Conservation (phyloP, 92 coral and sea anemone genomes). For the Palythoa grandis region DNA sequence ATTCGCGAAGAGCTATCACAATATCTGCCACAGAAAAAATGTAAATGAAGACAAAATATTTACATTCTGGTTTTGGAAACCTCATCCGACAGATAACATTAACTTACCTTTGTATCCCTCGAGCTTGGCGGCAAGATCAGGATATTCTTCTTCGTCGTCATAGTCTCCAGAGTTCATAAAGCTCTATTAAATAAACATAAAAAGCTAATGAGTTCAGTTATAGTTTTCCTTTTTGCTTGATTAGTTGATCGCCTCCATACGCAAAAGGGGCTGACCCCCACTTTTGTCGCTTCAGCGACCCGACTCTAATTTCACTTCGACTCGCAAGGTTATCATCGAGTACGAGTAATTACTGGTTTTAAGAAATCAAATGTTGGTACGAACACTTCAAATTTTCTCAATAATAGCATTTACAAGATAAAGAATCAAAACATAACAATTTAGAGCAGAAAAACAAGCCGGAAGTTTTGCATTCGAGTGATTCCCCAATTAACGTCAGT, state of each 20-base stretch:
- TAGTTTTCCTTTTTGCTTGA: no score
- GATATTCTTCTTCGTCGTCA: conserved; percentile 96
- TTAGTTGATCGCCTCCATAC: not conserved
- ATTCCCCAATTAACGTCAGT: not conserved
- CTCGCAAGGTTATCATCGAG: conserved; percentile 8
- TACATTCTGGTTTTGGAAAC: not conserved
- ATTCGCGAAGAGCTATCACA: not conserved
- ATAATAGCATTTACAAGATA: not conserved
- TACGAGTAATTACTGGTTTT: not conserved
- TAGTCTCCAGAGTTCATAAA: conserved; percentile 88
- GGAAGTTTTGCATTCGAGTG: conserved; percentile 34
- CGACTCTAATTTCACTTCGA: not conserved
- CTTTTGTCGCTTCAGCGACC: conserved; percentile 25
- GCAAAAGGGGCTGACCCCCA: conserved; percentile 31
- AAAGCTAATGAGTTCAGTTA: not conserved
- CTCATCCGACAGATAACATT: not conserved
- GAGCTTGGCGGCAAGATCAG: conserved; percentile 78
- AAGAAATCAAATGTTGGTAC: not conserved
- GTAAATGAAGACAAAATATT: not conserved
- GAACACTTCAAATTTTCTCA: not conserved
- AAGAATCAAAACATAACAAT: not conserved
- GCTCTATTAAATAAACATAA: conserved; percentile 61
- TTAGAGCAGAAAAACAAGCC: conserved; percentile 8
- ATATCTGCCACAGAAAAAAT: not conserved
- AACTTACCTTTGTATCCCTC: conserved; percentile 88